A percentile compares a stretch with the other conserved stretches of the same genome.
These are phyloP conservation scores for Musca domestica DNA, from an alignment of 1,140 invertebrate species.

Conservation along the genomic window DNA sequence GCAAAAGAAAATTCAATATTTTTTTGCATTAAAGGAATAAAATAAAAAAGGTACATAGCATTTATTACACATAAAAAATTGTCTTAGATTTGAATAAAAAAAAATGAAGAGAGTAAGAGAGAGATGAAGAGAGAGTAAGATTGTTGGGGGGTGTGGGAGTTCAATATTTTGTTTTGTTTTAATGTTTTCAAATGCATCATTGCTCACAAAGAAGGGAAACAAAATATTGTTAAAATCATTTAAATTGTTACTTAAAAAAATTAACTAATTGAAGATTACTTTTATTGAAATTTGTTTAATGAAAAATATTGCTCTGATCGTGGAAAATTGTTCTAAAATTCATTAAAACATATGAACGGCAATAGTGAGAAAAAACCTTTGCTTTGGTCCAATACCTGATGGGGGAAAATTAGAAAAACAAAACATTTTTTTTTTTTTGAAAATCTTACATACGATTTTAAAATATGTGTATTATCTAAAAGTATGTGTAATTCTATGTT, in stretches of 20 bases:
- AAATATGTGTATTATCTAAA: neutral
- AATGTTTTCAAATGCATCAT: neutral
- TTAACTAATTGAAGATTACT: conserved; percentile 7
- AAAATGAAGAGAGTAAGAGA: neutral
- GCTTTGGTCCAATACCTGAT: neutral
- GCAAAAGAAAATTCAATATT: neutral
- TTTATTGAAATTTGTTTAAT: neutral
- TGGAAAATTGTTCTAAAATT: conserved; percentile 16
- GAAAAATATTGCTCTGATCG: conserved; percentile 16
- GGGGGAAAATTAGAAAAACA: conserved; percentile 14
- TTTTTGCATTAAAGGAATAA: neutral
- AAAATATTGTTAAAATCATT: conserved; percentile 8
- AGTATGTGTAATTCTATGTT: neutral
- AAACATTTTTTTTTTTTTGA: neutral
- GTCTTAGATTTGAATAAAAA: neutral
- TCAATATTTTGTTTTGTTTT: conserved; percentile 5
- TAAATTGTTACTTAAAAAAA: neutral
- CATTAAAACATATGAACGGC: neutral
- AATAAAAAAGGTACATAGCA: conserved; percentile 19
- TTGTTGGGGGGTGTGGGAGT: neutral
- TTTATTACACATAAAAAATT: conserved; percentile 15
- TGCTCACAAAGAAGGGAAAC: neutral
- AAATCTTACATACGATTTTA: neutral
- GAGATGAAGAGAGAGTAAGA: neutral
- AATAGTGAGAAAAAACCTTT: neutral